Percentiles rank a stretch among this genome's conserved stretches.
These are phyloP conservation scores for Drosophila ezoana DNA, from an alignment of 2,888 invertebrate genomes.

Conservation along the genomic window DNA sequence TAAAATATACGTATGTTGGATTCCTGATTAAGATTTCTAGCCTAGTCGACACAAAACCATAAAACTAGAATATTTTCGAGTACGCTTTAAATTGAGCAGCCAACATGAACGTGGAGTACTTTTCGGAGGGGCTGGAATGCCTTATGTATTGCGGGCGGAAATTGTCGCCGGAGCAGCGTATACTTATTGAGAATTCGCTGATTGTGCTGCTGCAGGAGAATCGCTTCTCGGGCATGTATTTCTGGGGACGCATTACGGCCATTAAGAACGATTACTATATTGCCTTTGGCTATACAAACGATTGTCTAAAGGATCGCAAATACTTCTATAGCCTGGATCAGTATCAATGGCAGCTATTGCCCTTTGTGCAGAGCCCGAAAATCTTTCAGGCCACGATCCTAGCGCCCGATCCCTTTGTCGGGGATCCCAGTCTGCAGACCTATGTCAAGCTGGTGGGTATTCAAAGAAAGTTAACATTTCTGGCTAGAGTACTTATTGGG, in stretches of 20 bases:
- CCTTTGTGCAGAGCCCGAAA: conserved; percentile 84
- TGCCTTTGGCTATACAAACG: conserved; percentile 91
- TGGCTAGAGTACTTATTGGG: no score
- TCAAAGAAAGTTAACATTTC: no score
- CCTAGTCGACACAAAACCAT: conserved; percentile 12
- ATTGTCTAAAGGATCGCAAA: conserved; percentile 89
- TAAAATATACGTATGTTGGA: not conserved
- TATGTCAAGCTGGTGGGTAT: conserved; percentile 72
- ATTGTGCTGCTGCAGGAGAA: conserved; percentile 93
- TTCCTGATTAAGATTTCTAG: not conserved
- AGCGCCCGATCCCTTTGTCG: conserved; percentile 78
- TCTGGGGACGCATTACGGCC: conserved; percentile 94
- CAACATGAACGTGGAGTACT: conserved; percentile 83
- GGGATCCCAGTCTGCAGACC: conserved; percentile 79
- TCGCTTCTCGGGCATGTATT: conserved; percentile 92
- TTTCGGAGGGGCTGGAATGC: conserved; percentile 83
- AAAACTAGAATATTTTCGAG: conserved; percentile 6
- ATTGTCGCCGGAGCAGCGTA: conserved; percentile 90
- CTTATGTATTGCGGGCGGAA: conserved; percentile 88
- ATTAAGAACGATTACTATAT: conserved; percentile 92
- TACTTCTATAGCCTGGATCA: conserved; percentile 92
- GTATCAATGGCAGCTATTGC: conserved; percentile 89
- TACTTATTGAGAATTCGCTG: conserved; percentile 91
- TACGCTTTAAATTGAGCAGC: conserved; percentile 29
- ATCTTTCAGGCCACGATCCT: conserved; percentile 82